phyloP scores from a whole-genome alignment of 1,140 invertebrate species.

The Hydropsyche tenuis region DNA sequence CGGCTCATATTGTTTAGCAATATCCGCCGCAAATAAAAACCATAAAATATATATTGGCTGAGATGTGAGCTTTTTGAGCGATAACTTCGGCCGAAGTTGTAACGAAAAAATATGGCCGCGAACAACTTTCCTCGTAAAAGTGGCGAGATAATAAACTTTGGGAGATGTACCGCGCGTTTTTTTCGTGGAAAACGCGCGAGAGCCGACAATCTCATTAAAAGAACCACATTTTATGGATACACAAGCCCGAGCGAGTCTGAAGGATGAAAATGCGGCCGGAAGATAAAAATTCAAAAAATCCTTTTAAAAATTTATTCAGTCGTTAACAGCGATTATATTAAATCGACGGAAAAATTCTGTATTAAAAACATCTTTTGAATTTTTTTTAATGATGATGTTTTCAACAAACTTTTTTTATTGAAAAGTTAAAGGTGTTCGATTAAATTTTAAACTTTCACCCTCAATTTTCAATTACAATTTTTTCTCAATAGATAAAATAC shows the following conservation, averaged over 20 bases:
- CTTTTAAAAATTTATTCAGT: no score
- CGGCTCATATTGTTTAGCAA: background rate
- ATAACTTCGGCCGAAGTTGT: conserved; percentile 38
- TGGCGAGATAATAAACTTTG: conserved; percentile 36
- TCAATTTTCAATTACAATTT: no score
- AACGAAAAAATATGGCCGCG: conserved; percentile 45
- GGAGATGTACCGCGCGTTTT: conserved; percentile 11
- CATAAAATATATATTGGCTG: conserved; percentile 29
- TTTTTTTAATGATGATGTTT: background rate
- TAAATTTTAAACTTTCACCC: no score
- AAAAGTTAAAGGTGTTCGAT: no score
- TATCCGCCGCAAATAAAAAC: conserved; percentile 13
- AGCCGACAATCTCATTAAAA: conserved; percentile 29
- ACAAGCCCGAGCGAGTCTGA: background rate
- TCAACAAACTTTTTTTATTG: no score
- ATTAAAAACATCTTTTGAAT: background rate
- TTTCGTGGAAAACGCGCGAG: conserved; percentile 13
- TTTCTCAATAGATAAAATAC: no score
- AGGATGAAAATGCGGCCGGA: background rate
- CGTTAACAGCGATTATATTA: background rate
- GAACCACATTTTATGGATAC: conserved; percentile 8
- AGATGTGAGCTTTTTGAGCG: conserved; percentile 24
- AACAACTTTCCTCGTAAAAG: conserved; percentile 44
- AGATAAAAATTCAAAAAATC: background rate
- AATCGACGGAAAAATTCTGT: background rate